Percentiles rank a stretch among this genome's conserved stretches.
These are phyloP conservation scores for Cryptus armator DNA, from an alignment of 2,888 invertebrate genomes.

Conservation along the genomic window DNA sequence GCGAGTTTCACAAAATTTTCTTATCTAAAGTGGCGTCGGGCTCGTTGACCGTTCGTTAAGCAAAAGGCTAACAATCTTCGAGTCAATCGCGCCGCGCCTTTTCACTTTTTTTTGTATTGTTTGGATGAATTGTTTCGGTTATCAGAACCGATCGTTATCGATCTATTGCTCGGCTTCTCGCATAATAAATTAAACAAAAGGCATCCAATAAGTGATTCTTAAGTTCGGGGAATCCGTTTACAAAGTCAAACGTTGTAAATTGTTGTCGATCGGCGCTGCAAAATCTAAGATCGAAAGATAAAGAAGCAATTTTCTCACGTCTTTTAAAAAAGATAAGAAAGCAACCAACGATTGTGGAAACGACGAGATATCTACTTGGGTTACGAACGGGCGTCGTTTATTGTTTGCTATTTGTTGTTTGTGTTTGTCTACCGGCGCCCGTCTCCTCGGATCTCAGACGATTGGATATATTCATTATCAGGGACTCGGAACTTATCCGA, in stretches of 20 bases:
- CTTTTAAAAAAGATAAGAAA: not conserved
- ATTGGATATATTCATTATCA: slow-evolving; percentile 54
- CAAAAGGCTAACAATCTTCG: not conserved
- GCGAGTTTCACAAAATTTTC: not conserved
- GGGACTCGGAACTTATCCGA: slow-evolving; percentile 47
- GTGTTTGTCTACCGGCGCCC: slow-evolving; percentile 71
- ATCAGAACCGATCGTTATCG: slow-evolving; percentile 4
- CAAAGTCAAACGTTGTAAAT: too few relatives aligned
- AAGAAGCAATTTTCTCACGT: not conserved
- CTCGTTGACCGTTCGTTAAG: not conserved
- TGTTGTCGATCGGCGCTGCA: slow-evolving; percentile 15
- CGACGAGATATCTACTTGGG: slow-evolving; percentile 11
- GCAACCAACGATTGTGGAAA: not conserved
- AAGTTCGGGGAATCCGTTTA: not conserved
- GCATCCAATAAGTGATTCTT: not conserved
- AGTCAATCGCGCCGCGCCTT: not conserved
- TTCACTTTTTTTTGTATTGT: not conserved
- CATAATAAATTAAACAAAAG: slow-evolving; percentile 12
- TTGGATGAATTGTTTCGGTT: not conserved
- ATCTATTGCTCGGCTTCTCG: not conserved
- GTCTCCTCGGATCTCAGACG: slow-evolving; percentile 49
- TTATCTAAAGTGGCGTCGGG: slow-evolving; percentile 16
- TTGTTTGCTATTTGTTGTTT: slow-evolving; percentile 71
- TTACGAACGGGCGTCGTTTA: slow-evolving; percentile 11
- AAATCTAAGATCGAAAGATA: slow-evolving; percentile 11